Evolutionary conservation across 2,113 vertebrate species (phyloP), one percentile per base, ranked within the genome.

Genomic region (Lichenostomus cassidix): DNA sequence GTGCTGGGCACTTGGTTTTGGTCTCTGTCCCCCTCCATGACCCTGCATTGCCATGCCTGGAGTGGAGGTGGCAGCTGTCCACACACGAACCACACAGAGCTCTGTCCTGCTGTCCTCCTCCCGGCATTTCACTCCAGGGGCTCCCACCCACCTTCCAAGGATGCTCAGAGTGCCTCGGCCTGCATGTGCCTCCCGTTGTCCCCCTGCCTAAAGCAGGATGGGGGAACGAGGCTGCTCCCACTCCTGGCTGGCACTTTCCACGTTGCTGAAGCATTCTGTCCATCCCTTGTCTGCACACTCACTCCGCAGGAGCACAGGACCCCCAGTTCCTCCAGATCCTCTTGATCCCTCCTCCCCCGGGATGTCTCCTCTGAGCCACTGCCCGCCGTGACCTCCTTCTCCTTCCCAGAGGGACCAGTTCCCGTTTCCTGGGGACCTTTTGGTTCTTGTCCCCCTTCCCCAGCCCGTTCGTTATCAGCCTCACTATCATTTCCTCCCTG

Each of bases 401-500:
- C 44, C 58, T 79, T 20, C 59, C 49, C 9, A 20, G 77, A 15
- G 84, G 77, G 52, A 31, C 53, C 7, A 0, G 67, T 42, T 62
- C 70, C 53, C 46, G 24, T 94, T 93, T 94, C 91, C 96, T 75
- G 83, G 89, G 83, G 86, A 94, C 83, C 37, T 91, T 75, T 63
- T 22, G 47, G 46, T 91, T 27, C 79, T 82, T 64, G 52, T 67
- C 52, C 89, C 93, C 81, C 49, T 60, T 87, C n/a, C 70, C 91
- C 47, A 70, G 81, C 78, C 71, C 73, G 6, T 52, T 50, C 13
- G 5, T 96, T 97, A 94, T 97, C 96, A 62, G 87, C 44, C 46
- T 85, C 46, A 1, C 62, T 71, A 83, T 91, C 58, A 87, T 90
- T 96, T 97, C 96, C 95, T 96, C 95, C 87, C 81, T 91, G 93